Base-by-base conservation (phyloP, 2,113 vertebrate genomes). In the Ovibos moschatus region DNA sequence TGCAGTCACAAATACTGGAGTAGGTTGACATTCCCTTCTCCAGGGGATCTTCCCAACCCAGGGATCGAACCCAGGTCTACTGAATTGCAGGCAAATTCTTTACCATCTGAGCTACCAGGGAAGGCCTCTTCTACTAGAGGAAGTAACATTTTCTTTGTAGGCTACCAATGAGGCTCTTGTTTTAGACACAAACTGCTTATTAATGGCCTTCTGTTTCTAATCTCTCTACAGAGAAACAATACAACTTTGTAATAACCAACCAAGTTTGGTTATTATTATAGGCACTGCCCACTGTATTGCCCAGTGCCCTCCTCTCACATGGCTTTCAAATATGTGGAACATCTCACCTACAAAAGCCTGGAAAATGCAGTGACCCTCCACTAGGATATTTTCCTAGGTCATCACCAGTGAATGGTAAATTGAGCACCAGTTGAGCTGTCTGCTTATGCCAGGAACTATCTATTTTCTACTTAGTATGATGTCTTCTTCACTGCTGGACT, bases 1-100 rank as follows among this genome's bases (percentile, higher is more conserved):
- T 71, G n/a, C n/a, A 71, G n/a, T 21, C n/a, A 71, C n/a, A 71
- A 36, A 12, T 71, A 40, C 67, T 71, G 10, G n/a, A 71, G 67
- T 23, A 12, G 9, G 10, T 40, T 40, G n/a, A 36, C n/a, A 71
- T 71, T 71, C 19, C 19, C n/a, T 71, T 36, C n/a, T 40, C n/a
- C n/a, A 71, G 67, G 9, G n/a, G n/a, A 40, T 71, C n/a, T 40
- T 23, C n/a, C n/a, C 2, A 11, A 71, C 10, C 19, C 19, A 71
- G 67, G n/a, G n/a, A 23, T 71, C 1, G 0, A 71, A 71, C 10
- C 67, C n/a, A 23, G n/a, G 19, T 71, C 19, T 40, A n/a, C 67
- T 71, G 10, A n/a, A 40, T 12, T 71, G n/a, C 67, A 40, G 67
- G n/a, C n/a, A 23, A 40, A 71, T 71, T 71, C 67, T 71, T 71